Evolutionary conservation across 2,888 invertebrate genomes (phyloP).

Genomic region (Automeris io): DNA sequence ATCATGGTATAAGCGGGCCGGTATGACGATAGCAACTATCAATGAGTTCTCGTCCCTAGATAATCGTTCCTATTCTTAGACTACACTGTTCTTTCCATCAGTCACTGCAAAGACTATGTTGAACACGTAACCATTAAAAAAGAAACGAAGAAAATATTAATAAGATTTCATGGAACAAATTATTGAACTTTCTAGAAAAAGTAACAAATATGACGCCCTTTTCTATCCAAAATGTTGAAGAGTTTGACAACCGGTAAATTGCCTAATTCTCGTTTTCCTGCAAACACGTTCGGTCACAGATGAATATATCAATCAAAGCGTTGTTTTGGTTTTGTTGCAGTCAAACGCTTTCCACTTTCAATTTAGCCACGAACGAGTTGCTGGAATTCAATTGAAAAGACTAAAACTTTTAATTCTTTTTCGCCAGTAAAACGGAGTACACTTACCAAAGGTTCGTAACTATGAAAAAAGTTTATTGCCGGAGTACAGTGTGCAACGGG

Average conservation of each 20-base stretch:
- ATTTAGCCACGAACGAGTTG: constrained; percentile 17
- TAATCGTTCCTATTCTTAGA: no score
- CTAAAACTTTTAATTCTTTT: constrained; percentile 10
- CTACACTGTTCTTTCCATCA: no score
- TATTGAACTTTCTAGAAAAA: no score
- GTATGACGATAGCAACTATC: no score
- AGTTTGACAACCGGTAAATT: constrained; percentile 4
- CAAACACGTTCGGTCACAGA: constrained; percentile 11
- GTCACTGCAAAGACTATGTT: no score
- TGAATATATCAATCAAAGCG: constrained; percentile 27
- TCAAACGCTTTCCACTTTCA: constrained; percentile 22
- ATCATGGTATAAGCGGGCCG: no score
- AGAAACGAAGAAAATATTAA: no score
- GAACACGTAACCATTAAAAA: no score
- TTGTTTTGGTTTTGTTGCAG: constrained; percentile 21
- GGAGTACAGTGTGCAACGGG: no score
- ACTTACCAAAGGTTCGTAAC: constrained; percentile 2
- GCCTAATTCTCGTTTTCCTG: not conserved
- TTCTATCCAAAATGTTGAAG: not conserved
- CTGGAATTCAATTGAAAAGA: constrained; percentile 12
- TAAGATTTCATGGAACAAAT: no score
- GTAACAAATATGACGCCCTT: not conserved
- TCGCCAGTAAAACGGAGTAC: constrained; percentile 3
- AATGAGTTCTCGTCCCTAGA: no score
- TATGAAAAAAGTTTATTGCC: no score